A percentile compares a stretch with the other conserved stretches of the same genome.
Conservation (phyloP, 2,113 vertebrate species). For the Oryzias celebensis region DNA sequence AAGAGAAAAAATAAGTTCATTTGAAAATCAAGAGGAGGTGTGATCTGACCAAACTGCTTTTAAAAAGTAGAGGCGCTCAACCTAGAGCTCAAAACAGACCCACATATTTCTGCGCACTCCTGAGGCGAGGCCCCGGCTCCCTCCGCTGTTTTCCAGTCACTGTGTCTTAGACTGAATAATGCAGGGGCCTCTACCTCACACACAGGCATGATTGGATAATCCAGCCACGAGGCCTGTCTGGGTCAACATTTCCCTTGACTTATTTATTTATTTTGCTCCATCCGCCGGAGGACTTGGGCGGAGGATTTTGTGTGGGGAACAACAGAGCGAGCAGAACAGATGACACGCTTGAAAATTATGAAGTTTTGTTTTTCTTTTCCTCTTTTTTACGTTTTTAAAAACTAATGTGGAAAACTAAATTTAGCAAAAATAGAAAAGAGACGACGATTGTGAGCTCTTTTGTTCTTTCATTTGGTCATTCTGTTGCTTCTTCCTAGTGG, state of each 20-base stretch:
- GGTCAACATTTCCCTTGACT: constrained; percentile 72
- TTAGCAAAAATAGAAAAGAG: neutral
- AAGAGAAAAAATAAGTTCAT: constrained; percentile 42
- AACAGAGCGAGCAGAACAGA: constrained; percentile 26
- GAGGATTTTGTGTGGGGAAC: constrained; percentile 39
- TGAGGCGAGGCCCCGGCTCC: constrained; percentile 48
- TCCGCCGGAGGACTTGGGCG: constrained; percentile 37
- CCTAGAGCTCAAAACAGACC: constrained; percentile 21
- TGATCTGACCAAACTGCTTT: constrained; percentile 31
- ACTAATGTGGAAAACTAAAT: neutral
- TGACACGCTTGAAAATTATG: constrained; percentile 39
- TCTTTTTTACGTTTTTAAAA: constrained; percentile 2
- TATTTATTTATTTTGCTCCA: constrained; percentile 54
- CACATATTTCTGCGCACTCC: constrained; percentile 18
- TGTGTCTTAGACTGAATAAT: constrained; percentile 74
- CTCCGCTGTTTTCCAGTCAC: constrained; percentile 42
- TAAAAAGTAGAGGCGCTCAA: constrained; percentile 32
- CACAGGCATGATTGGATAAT: constrained; percentile 78
- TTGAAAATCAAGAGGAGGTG: constrained; percentile 60
- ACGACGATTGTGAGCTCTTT: too few species aligned
- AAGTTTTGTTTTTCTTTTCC: neutral
- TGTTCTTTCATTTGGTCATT: too few species aligned
- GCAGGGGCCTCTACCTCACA: constrained; percentile 66
- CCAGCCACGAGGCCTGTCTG: constrained; percentile 73
- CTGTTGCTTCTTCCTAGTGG: too few species aligned